Evolutionary conservation across 2,797 vertebrate genomes (phyloP).

Genomic region (Poecilia wingei): DNA sequence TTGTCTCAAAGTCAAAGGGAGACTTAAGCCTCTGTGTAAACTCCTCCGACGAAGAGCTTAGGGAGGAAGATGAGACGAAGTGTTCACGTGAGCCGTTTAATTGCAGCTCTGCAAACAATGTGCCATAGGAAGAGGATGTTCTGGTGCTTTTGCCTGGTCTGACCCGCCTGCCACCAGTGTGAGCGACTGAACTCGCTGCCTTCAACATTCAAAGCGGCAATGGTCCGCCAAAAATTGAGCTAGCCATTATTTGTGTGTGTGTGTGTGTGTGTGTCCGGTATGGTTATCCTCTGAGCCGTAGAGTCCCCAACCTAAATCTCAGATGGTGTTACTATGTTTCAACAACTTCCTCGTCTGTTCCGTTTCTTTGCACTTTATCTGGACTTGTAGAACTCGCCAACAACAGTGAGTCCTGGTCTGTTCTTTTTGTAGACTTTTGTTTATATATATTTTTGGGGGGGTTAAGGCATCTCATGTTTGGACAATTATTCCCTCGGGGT

Average conservation of each 20-base stretch:
- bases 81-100: slow-evolving; percentile 44
- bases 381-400: neutral
- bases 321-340: neutral
- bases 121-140: slow-evolving; percentile 20
- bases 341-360: neutral
- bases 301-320: neutral
- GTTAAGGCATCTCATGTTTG: neutral
- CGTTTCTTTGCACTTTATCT: neutral
- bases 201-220: neutral
- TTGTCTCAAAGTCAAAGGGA: slow-evolving; percentile 33
- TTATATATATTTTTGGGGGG: neutral
- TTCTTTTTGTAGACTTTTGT: neutral
- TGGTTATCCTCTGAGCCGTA: neutral
- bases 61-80: slow-evolving; percentile 1
- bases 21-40: slow-evolving; percentile 30
- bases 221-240: neutral
- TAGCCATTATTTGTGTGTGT: neutral
- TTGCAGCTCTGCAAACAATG: slow-evolving; percentile 50
- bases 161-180: neutral
- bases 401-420: neutral
- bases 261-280: neutral
- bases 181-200: neutral
- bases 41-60: slow-evolving; percentile 7
- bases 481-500: neutral
- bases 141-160: slow-evolving; percentile 22